Base-by-base conservation (phyloP, 2,797 vertebrate genomes). In the Apogon hyalosoma region DNA sequence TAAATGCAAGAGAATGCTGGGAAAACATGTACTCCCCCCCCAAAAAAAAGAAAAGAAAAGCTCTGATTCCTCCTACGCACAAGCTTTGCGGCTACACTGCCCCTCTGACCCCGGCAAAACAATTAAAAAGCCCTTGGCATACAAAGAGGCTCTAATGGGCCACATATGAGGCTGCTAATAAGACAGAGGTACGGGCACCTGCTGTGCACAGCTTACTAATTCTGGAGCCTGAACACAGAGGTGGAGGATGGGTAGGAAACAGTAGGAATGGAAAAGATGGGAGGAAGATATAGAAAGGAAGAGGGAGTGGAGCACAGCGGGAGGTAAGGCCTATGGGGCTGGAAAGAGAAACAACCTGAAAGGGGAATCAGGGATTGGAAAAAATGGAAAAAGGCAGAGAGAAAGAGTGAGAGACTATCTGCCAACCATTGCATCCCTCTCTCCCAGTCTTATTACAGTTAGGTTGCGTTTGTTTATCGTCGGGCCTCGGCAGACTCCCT, bases 61-160 rank as follows among this genome's bases (percentile, higher is more conserved):
- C 55, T 77, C 70, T 48, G 60, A 72, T 74, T 60, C 49, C 41
- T 46, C 61, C 63, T 73, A 70, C 3, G 9, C 69, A 59, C 47
- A 55, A 72, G 77, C 52, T 79, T 52, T 80, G 80, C 1, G 0
- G 79, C 69, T 73, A 69, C 80, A 69, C 60, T 79, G 83, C 43
- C 81, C 82, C 69, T 51, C 65, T 85, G 87, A 91, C 88, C 82
- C 81, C 53, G 11, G 77, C 72, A 57, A 87, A 89, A 89, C 90
- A 93, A 93, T 92, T 92, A 91, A 88, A 92, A 89, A 84, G 74
- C 85, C 80, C 69, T 52, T 28, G 67, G 84, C 85, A 82, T 59
- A 82, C 81, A 88, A 77, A 87, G 78, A 77, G 62, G 56, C 66
- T 85, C 82, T 92, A 92, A 94, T 88, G 80, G 88, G 84, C 80